Evolutionary conservation across 1,140 invertebrate species (phyloP), one percentile per base, ranked within the genome.

Genomic region (Conus betulinus): DNA sequence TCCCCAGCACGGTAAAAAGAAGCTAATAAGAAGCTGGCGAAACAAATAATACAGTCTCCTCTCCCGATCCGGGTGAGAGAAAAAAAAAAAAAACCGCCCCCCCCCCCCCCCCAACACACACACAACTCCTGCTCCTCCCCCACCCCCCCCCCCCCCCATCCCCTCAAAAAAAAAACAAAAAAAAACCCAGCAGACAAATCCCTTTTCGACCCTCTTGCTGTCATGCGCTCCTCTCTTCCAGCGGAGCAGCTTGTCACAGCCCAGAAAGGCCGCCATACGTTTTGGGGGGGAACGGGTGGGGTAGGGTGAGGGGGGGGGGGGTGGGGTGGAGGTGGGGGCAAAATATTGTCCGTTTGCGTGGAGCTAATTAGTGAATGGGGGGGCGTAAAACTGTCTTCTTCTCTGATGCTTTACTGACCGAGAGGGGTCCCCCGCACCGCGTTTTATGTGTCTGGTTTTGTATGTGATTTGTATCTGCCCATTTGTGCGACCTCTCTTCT

Each of bases 301-400:
- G 60, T 63, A 20, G 10, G 1, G 10, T 1, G 1, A 4, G 1
- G 60, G 60, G 60, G 0, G 60, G 60, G 60, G 60, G 60, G 60
- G 60, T 1, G 60, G 60, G 1, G 60, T 0, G 17, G 60, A 20
- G 60, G 60, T 0, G 60, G 20, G 67, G 4, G 85, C 39, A 51
- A 87, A 78, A 87, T 76, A 87, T 87, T 67, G 71, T 79, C 67
- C 67, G 71, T 78, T 76, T 87, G 71, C 85, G 53, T 87, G 85
- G 74, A 27, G 71, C 11, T 87, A 87, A 87, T 87, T 87, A 87
- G 85, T 57, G 82, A 84, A 84, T 84, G 25, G 82, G 25, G 82
- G 82, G 55, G 82, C 57, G 82, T 84, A 84, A 84, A 84, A 67
- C 82, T 84, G 82, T 84, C 82, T 27, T 84, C n/a, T 39, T 39